Evolutionary conservation across 1,140 invertebrate genomes (phyloP).

Genomic region (Arctopsyche grandis): DNA sequence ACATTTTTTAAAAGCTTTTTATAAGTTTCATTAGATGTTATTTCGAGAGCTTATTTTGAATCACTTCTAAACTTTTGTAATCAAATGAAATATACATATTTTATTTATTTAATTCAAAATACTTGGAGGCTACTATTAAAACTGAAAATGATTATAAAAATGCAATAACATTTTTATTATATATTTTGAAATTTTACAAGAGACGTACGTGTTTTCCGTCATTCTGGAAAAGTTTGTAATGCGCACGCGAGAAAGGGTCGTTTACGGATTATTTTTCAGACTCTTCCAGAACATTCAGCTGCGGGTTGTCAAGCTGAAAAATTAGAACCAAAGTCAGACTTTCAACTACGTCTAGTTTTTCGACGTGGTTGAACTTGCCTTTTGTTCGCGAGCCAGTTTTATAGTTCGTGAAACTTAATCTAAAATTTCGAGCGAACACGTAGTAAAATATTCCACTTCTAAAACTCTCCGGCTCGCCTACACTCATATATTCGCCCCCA

Average conservation of each 20-base stretch:
- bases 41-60: too few relatives aligned
- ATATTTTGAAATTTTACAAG: too few relatives aligned
- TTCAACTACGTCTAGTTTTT: too few relatives aligned
- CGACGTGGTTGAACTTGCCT: background rate
- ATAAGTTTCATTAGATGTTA: too few relatives aligned
- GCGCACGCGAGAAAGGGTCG: background rate
- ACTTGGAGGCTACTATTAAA: too few relatives aligned
- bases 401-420: constrained; percentile 3
- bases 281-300: background rate
- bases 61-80: too few relatives aligned
- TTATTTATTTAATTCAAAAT: too few relatives aligned
- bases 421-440: background rate
- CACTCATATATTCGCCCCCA: too few relatives aligned
- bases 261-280: constrained; percentile 1
- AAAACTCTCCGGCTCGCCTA: background rate
- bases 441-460: constrained; percentile 4
- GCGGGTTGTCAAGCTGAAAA: constrained; percentile 6
- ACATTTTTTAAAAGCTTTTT: too few relatives aligned
- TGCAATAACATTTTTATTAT: too few relatives aligned
- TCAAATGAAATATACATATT: too few relatives aligned
- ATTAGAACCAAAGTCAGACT: background rate
- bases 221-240: background rate
- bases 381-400: constrained; percentile 6
- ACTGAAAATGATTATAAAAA: too few relatives aligned
- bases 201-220: background rate